Percentiles rank a stretch among this genome's conserved stretches.
These are phyloP conservation scores for Eutrigla gurnardus DNA, from an alignment of 2,797 vertebrate species.

Conservation along the genomic window DNA sequence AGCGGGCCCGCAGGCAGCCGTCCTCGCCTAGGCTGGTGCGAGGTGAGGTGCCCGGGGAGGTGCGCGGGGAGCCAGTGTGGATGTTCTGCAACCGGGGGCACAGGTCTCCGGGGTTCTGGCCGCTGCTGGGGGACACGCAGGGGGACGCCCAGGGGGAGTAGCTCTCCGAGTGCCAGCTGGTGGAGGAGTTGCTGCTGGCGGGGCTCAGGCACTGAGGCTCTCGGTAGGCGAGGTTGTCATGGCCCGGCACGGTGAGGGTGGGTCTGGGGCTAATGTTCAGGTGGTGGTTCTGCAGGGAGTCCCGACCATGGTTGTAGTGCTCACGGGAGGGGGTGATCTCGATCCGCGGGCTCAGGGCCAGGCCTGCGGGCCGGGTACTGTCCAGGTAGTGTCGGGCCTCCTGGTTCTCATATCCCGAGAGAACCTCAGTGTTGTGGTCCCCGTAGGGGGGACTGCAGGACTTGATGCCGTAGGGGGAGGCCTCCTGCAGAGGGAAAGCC, in stretches of 20 bases:
- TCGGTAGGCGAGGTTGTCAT: constrained; percentile 90
- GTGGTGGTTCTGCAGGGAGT: constrained; percentile 91
- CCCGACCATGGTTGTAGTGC: constrained; percentile 92
- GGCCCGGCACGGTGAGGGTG: constrained; percentile 95
- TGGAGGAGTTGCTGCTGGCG: constrained; percentile 97
- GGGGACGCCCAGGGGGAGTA: constrained; percentile 98
- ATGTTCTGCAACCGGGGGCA: constrained; percentile 96
- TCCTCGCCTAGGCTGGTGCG: constrained; percentile 92
- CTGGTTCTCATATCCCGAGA: constrained; percentile 89
- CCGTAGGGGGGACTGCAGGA: constrained; percentile 87
- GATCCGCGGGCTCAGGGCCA: constrained; percentile 94
- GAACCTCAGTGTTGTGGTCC: constrained; percentile 84
- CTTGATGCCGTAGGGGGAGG: constrained; percentile 90
- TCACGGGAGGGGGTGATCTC: constrained; percentile 98
- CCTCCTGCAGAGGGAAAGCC: constrained; percentile 88
- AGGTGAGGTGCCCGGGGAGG: constrained; percentile 97
- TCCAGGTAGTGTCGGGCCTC: constrained; percentile 90
- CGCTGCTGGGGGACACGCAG: constrained; percentile 96
- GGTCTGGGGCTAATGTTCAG: constrained; percentile 90
- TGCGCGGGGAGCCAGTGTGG: constrained; percentile 97
- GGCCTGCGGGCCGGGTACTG: constrained; percentile 82
- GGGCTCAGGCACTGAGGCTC: constrained; percentile 98
- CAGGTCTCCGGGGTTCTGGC: constrained; percentile 91
- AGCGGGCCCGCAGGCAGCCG: constrained; percentile 88
- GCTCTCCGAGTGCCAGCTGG: constrained; percentile 98